These are phyloP conservation scores for Sebastolobus altivelis DNA, from an alignment of 2,797 vertebrate genomes.

Conservation along the genomic window DNA sequence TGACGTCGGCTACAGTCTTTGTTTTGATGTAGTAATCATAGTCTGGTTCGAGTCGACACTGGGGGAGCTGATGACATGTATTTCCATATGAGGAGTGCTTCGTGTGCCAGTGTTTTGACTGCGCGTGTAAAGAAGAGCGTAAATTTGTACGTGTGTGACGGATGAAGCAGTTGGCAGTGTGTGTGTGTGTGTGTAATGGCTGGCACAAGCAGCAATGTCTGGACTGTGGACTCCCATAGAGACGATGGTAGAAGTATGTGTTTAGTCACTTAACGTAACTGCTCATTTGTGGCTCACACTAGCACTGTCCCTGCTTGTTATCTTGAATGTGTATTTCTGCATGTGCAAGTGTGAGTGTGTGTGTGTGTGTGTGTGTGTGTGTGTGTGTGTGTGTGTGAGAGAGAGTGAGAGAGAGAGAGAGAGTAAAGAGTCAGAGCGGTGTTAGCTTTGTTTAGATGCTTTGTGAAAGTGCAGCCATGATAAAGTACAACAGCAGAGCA, in stretches of 20 bases:
- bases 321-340: slow-evolving; percentile 67
- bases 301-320: slow-evolving; percentile 79
- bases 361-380: slow-evolving; percentile 16
- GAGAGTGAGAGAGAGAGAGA: not conserved
- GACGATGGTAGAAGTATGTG: slow-evolving; percentile 82
- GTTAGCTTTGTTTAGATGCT: slow-evolving; percentile 21
- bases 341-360: slow-evolving; percentile 36
- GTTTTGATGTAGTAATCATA: slow-evolving; percentile 9
- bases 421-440: slow-evolving; percentile 29
- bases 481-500: slow-evolving; percentile 22
- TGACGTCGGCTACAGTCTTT: not conserved
- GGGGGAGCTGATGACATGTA: slow-evolving; percentile 21
- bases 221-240: slow-evolving; percentile 77
- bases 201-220: slow-evolving; percentile 72
- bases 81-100: slow-evolving; percentile 26
- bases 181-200: slow-evolving; percentile 42
- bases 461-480: slow-evolving; percentile 38
- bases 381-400: slow-evolving; percentile 22
- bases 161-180: slow-evolving; percentile 51
- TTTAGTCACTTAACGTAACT: slow-evolving; percentile 88
- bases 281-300: slow-evolving; percentile 84
- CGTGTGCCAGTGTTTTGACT: slow-evolving; percentile 55
- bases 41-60: not conserved
- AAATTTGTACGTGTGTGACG: slow-evolving; percentile 52
- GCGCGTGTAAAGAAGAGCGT: slow-evolving; percentile 16